Percentiles rank a stretch among this genome's conserved stretches.
Evolutionary conservation across 2,113 vertebrate species (phyloP).

Genomic region (chimpanzee (Pan troglodytes)): DNA sequence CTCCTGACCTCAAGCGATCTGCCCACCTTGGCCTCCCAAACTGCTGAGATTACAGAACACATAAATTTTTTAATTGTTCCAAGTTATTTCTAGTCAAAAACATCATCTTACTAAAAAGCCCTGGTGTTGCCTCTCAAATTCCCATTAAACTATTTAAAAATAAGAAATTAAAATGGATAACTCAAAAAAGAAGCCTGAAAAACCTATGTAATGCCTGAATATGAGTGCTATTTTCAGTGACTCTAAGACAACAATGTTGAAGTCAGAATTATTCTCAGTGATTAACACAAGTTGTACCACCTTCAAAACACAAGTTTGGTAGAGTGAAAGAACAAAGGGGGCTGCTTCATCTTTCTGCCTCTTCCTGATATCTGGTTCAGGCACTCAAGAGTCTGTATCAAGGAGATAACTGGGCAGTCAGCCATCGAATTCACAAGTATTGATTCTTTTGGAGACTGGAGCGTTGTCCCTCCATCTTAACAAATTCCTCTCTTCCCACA

Average conservation of each 20-base stretch:
- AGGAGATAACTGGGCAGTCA: constrained; percentile 14
- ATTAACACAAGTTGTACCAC: background rate
- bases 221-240: background rate
- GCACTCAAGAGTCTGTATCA: background rate
- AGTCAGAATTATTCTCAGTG: background rate
- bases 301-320: background rate
- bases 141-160: background rate
- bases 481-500: background rate
- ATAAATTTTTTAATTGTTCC: background rate
- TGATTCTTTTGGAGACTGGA: background rate
- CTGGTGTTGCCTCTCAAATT: background rate
- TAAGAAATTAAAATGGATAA: background rate
- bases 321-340: background rate
- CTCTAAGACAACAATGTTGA: background rate
- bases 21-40: no score
- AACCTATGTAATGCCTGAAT: background rate
- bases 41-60: background rate
- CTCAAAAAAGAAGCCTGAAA: constrained; percentile 2
- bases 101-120: background rate
- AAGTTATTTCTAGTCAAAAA: constrained; percentile 28
- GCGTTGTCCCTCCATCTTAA: background rate
- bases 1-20: no score
- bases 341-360: background rate
- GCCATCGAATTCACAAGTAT: background rate
- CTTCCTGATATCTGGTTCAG: background rate